Evolutionary conservation across 2,888 invertebrate species (phyloP).

Genomic region (Apotomis capreana): DNA sequence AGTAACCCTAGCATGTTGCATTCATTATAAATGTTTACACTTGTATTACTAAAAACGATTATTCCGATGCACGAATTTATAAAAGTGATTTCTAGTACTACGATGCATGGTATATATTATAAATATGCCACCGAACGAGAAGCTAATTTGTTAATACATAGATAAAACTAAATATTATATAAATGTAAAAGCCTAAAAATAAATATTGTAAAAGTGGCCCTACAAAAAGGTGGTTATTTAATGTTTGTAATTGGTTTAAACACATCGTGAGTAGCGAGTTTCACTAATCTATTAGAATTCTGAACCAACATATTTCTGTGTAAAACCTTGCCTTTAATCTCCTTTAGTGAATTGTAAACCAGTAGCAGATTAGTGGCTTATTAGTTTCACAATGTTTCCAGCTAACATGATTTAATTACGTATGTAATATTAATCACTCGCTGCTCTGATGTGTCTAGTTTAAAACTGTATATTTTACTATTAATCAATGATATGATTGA

Average conservation of each 20-base stretch:
- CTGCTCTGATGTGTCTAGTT: slow-evolving; percentile 6
- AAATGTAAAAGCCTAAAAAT: slow-evolving; percentile 47
- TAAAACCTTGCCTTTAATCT: neutral
- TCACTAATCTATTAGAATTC: slow-evolving; percentile 1
- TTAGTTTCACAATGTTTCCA: slow-evolving; percentile 1
- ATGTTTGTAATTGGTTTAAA: slow-evolving; percentile 7
- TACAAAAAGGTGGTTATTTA: slow-evolving; percentile 6
- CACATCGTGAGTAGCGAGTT: slow-evolving; percentile 17
- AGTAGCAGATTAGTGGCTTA: neutral
- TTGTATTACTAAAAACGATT: slow-evolving; percentile 1
- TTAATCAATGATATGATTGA: slow-evolving; percentile 5
- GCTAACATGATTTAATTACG: neutral
- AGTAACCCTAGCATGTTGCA: slow-evolving; percentile 33
- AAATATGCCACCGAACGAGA: slow-evolving; percentile 54
- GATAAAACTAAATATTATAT: no score
- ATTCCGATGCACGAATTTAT: slow-evolving; percentile 13
- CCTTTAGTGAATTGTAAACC: neutral
- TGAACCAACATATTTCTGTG: neutral
- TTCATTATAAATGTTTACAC: slow-evolving; percentile 16
- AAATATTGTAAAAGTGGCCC: slow-evolving; percentile 59
- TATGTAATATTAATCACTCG: neutral
- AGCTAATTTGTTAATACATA: slow-evolving; percentile 54
- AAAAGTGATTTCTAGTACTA: slow-evolving; percentile 7
- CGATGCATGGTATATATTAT: slow-evolving; percentile 46
- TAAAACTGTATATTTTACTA: slow-evolving; percentile 11